Percentiles rank a stretch among this genome's conserved stretches.
Evolutionary conservation across 1,140 invertebrate species (phyloP).

Genomic region (Lutraria rhynchaena): DNA sequence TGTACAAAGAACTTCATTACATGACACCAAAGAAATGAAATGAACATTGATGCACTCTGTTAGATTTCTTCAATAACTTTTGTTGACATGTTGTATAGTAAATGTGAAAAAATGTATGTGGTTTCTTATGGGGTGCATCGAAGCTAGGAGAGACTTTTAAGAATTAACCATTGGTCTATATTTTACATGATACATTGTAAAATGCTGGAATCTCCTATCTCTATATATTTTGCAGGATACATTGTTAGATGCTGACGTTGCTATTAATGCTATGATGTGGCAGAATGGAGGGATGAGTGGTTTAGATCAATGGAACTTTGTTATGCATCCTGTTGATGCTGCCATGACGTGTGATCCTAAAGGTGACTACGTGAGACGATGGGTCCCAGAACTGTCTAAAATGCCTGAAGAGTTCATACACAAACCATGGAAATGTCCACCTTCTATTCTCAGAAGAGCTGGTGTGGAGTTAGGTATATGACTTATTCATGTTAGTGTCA

Average conservation of each 20-base stretch:
- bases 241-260: constrained; percentile 65
- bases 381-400: constrained; percentile 58
- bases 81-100: too few relatives aligned
- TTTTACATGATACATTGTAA: too few relatives aligned
- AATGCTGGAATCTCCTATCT: too few relatives aligned
- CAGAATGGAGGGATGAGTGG: constrained; percentile 69
- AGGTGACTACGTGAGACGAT: constrained; percentile 59
- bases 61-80: too few relatives aligned
- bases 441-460: constrained; percentile 62
- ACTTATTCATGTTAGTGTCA: background rate
- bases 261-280: constrained; percentile 68
- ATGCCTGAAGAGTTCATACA: constrained; percentile 64
- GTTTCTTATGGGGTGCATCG: too few relatives aligned
- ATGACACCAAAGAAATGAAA: too few relatives aligned
- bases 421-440: constrained; percentile 64
- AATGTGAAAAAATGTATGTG: too few relatives aligned
- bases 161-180: too few relatives aligned
- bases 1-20: too few relatives aligned
- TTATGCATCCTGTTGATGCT: constrained; percentile 66
- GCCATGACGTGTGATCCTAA: constrained; percentile 66
- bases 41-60: too few relatives aligned
- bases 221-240: constrained; percentile 52
- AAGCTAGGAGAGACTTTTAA: too few relatives aligned
- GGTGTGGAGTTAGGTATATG: constrained; percentile 51
- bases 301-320: constrained; percentile 66